Conservation (phyloP, 2,888 invertebrate genomes). For the Agonum fuliginosum region DNA sequence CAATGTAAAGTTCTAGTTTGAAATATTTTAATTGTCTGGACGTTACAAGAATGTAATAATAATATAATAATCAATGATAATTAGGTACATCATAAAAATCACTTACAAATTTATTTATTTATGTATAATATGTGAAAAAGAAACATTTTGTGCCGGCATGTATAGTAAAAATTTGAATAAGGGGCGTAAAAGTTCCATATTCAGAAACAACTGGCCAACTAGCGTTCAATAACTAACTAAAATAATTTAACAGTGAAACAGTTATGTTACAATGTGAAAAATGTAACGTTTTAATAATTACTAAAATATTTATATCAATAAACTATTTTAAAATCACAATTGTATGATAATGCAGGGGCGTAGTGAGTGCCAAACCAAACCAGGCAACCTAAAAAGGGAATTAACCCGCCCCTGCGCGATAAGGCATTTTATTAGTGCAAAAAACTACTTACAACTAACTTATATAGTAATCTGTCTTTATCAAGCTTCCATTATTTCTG, state of each 20-base stretch:
- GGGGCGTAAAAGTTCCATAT: conserved; percentile 46
- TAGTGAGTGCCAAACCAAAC: neutral
- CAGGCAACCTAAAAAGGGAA: conserved; percentile 6
- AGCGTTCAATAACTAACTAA: conserved; percentile 2
- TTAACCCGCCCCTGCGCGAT: conserved; percentile 27
- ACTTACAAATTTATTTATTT: conserved; percentile 55
- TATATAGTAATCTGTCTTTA: no score
- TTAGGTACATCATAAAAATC: conserved; percentile 59
- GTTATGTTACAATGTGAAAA: neutral
- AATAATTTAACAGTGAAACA: neutral
- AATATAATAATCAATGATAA: conserved; percentile 55
- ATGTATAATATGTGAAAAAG: conserved; percentile 59
- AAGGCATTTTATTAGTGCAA: no score
- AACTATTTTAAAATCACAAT: conserved; percentile 55
- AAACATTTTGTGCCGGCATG: conserved; percentile 53
- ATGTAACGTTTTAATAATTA: conserved; percentile 1
- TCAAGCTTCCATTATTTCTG: conserved; percentile 51
- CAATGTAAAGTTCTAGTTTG: no score
- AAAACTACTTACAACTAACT: no score
- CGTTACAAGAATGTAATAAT: conserved; percentile 60
- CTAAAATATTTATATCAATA: conserved; percentile 32
- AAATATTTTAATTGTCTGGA: conserved; percentile 58
- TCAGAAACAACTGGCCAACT: conserved; percentile 49
- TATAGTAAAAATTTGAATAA: conserved; percentile 54
- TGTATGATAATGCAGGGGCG: conserved; percentile 35